Base-by-base conservation (phyloP, 1,140 invertebrate species). In the Hestina assimilis region DNA sequence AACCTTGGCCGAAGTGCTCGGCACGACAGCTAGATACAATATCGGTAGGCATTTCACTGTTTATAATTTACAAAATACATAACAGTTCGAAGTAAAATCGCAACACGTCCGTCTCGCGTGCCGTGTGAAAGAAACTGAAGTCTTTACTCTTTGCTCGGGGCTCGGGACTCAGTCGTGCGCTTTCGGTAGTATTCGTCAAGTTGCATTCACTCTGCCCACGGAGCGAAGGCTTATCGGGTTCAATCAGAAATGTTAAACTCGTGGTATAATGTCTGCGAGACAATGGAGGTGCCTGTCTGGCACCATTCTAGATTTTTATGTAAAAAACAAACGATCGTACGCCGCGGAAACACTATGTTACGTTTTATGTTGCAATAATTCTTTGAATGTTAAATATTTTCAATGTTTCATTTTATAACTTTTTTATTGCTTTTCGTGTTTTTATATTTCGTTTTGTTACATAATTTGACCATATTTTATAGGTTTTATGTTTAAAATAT, bases 41-140 rank as follows among this genome's bases (percentile, higher is more conserved):
- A 59, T 84, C 81, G 35, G 78, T 78, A 53, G 83, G 83, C 81
- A 87, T 83, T 76, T 74, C 63, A 72, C 56, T 78, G 70, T 79
- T 46, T 78, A 72, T 71, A 65, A 57, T 73, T 71, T 54, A 47
- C 31, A 42, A 53, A 70, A 60, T 57, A 52, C 69, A 76, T 68
- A 64, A 72, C 71, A 73, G 57, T 21, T 24, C 20, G n/a, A 23
- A 1, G 23, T n/a, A 45, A n/a, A 47, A 20, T 6, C 7, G 50
- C 41, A 33, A 60, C 40, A 57, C 66, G 43, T 48, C 31, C 41
- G 23, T 4, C 7, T 28, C 21, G 31, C 14, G 21, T 38, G 42
- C 55, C 15, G 46, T 59, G 54, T 52, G 52, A 60, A 58, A 38
- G 29, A 15, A 59, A 69, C 69, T 68, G 58, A 61, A 53, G 42